Conservation (phyloP, 2,888 invertebrate genomes). For the Endotricha flammealis region DNA sequence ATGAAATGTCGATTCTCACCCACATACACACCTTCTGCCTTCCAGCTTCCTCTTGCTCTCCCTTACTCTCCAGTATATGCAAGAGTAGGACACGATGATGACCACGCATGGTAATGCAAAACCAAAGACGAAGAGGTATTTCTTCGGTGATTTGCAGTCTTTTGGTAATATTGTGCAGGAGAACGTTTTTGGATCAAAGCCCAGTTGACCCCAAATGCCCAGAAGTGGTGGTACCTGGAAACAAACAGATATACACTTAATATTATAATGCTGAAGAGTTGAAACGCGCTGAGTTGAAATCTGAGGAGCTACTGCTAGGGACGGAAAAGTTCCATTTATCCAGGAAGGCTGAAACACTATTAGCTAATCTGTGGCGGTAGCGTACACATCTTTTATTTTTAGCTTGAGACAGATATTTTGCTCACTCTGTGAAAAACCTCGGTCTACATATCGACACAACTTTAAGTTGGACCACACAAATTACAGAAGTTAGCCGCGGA, state of each 20-base stretch:
- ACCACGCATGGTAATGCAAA: conserved; percentile 91
- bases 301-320: too few relatives aligned
- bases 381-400: too few relatives aligned
- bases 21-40: conserved; percentile 82
- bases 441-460: too few relatives aligned
- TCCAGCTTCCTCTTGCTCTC: conserved; percentile 85
- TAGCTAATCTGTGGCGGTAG: too few relatives aligned
- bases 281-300: too few relatives aligned
- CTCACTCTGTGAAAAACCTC: too few relatives aligned
- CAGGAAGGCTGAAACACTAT: too few relatives aligned
- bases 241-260: conserved; percentile 10
- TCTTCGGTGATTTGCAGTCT: conserved; percentile 88
- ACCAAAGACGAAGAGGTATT: conserved; percentile 88
- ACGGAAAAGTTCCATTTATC: too few relatives aligned
- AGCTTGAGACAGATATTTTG: too few relatives aligned
- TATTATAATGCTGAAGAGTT: too few relatives aligned
- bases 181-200: conserved; percentile 87
- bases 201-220: conserved; percentile 91
- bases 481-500: too few relatives aligned
- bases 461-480: too few relatives aligned
- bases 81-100: conserved; percentile 90
- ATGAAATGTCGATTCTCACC: conserved; percentile 50
- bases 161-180: conserved; percentile 92
- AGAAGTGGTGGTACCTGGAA: conserved; percentile 86
- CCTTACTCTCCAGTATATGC: conserved; percentile 89